phyloP scores from a whole-genome alignment of 2,113 vertebrate genomes.

The Grallaria varia region DNA sequence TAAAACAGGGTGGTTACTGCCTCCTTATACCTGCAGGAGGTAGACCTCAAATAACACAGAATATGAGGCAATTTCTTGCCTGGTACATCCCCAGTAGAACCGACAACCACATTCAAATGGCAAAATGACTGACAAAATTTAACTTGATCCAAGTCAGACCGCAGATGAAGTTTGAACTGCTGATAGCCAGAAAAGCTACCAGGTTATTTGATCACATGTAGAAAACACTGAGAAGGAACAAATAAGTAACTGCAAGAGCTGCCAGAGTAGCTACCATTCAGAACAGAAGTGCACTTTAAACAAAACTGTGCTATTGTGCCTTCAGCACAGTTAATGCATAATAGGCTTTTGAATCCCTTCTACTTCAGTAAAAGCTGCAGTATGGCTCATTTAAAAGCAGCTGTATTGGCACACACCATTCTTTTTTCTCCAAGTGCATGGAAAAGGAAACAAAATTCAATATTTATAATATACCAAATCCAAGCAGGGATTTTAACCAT shows the following conservation, averaged over 20 bases:
- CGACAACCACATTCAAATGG: background rate
- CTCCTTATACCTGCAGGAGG: background rate
- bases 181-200: background rate
- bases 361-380: background rate
- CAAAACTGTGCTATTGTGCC: background rate
- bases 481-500: background rate
- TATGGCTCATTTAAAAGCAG: constrained; percentile 8
- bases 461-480: background rate
- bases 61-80: background rate
- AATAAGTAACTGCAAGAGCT: background rate
- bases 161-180: background rate
- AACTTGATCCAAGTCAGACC: background rate
- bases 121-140: background rate
- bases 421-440: background rate
- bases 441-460: background rate
- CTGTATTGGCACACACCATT: background rate
- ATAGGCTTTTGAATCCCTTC: background rate
- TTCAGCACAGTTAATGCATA: constrained; percentile 12
- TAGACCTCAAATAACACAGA: background rate
- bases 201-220: background rate
- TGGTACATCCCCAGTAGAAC: background rate
- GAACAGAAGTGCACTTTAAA: background rate
- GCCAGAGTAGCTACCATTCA: background rate
- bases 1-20: background rate
- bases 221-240: background rate